phyloP scores from a whole-genome alignment of 2,888 invertebrate species.

The Philopedon plagiatum region DNA sequence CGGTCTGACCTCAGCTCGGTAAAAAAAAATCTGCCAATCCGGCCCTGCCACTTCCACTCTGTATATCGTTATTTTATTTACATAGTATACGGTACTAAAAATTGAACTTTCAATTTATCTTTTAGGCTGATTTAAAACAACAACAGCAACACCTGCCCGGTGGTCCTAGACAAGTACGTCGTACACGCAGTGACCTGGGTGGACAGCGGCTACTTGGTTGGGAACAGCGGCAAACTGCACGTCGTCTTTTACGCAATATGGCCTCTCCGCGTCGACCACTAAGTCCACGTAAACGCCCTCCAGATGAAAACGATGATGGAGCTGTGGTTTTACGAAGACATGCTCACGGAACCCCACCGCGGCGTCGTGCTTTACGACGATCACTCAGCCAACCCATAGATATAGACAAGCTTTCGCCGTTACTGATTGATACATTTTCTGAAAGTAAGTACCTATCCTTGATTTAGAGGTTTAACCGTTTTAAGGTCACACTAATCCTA shows the following conservation, averaged over 20 bases:
- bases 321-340: conserved; percentile 61
- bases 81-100: too few species aligned
- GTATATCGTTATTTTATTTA: too few species aligned
- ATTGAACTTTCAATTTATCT: too few species aligned
- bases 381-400: conserved; percentile 81
- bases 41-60: too few species aligned
- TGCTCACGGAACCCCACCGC: conserved; percentile 61
- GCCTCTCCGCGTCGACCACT: conserved; percentile 68
- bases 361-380: conserved; percentile 66
- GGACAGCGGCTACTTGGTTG: conserved; percentile 73
- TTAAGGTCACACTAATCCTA: too few species aligned
- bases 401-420: conserved; percentile 73
- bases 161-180: conserved; percentile 69
- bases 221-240: conserved; percentile 69
- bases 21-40: too few species aligned
- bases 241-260: conserved; percentile 70
- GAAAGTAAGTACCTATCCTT: conserved; percentile 34
- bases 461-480: too few species aligned
- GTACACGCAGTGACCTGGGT: conserved; percentile 74
- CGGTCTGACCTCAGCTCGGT: too few species aligned
- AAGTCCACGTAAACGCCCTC: conserved; percentile 69
- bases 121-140: conserved; percentile 72
- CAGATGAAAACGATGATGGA: conserved; percentile 59
- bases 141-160: conserved; percentile 24
- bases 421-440: conserved; percentile 11